phyloP scores from a whole-genome alignment of 1,140 invertebrate genomes.

The Drosophila gunungcola region DNA sequence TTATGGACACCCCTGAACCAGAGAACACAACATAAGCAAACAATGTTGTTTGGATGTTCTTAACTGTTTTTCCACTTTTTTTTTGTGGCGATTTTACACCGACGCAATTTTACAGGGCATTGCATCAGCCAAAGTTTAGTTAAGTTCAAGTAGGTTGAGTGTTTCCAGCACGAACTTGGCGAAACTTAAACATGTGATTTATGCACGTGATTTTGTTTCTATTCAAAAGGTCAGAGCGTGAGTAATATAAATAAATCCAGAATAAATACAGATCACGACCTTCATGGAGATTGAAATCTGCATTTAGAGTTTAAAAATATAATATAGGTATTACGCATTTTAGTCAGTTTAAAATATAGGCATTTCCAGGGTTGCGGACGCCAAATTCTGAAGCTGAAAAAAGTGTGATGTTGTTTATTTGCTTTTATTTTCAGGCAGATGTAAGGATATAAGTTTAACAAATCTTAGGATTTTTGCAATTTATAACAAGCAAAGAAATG shows the following conservation, averaged over 20 bases:
- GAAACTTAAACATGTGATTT: slow-evolving; percentile 41
- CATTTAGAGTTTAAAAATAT: slow-evolving; percentile 2
- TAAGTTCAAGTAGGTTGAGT: slow-evolving; percentile 7
- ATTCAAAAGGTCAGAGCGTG: slow-evolving; percentile 32
- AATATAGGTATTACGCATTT: background rate
- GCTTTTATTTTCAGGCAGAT: too few relatives aligned
- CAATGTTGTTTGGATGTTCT: slow-evolving; percentile 25
- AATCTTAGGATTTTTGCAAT: too few relatives aligned
- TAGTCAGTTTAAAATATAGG: background rate
- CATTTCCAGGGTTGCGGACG: too few relatives aligned
- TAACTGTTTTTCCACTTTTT: slow-evolving; percentile 2
- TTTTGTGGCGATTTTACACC: slow-evolving; percentile 1
- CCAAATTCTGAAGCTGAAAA: too few relatives aligned
- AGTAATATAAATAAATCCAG: slow-evolving; percentile 13
- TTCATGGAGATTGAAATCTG: background rate
- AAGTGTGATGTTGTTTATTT: too few relatives aligned
- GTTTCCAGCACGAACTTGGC: slow-evolving; percentile 34
- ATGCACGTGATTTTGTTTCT: slow-evolving; percentile 28
- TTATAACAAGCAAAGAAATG: too few relatives aligned
- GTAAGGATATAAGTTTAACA: too few relatives aligned
- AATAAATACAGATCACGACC: slow-evolving; percentile 34
- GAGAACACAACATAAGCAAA: background rate
- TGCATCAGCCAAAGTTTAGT: slow-evolving; percentile 43
- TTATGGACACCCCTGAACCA: background rate
- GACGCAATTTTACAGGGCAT: slow-evolving; percentile 24